Base-by-base conservation (phyloP, 1,140 invertebrate genomes). In the Heliconius hermathena region DNA sequence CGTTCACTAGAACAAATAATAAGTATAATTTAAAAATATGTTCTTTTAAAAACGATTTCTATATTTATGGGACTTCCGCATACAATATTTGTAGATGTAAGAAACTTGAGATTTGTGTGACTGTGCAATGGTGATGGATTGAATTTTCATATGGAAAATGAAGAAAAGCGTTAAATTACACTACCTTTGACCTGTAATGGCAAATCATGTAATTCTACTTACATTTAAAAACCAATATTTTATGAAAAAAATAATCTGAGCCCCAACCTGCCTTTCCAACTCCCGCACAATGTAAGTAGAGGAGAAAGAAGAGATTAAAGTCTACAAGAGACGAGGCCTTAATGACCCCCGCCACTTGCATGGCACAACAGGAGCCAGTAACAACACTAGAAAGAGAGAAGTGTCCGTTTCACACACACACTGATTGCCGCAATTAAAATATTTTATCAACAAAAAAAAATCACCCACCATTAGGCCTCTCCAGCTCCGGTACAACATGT, bases 361-460 rank as follows among this genome's bases (percentile, higher is more conserved):
- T 99, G 86, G 97, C 96, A n/a, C 97, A 99, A 89, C 98, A 97
- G 5, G 98, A 36, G 98, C 98, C 79, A 99, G 96, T 9, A 99
- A 99, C 33, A 98, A 99, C 73, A 99, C 98, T 78, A 99, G 95
- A 95, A 99, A 99, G 78, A 99, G 96, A 1, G 99, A 99, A 60
- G 98, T 97, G 95, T 99, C 99, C 94, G 99, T 99, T 97, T 97
- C 74, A 97, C 97, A 99, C 97, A 99, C 99, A 99, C 97, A 88
- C 96, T 85, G 26, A 91, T 4, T 46, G 13, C 13, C 13, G 41
- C 41, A 52, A 52, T 8, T 52, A 52, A 52, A 18, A 52, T 46
- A 52, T 18, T 52, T 18, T 20, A 20, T 20, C 13, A 46, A 36
- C 41, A 46, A 46, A 52, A 52, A 26, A 13, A 52, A 20, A 20